Base-by-base conservation (phyloP, 2,888 invertebrate genomes). In the Leucania comma region DNA sequence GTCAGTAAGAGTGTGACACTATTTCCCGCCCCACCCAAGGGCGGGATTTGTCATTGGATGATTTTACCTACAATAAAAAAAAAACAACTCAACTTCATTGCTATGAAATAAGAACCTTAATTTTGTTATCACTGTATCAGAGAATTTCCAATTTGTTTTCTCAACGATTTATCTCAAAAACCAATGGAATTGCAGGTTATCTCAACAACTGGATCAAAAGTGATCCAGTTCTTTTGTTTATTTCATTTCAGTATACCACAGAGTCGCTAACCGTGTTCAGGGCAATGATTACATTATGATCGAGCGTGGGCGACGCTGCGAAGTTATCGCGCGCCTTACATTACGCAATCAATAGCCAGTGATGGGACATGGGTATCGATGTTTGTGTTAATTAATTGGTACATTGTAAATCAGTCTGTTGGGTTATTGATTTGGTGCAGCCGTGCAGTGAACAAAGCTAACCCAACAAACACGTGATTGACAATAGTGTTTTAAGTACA, bases 261-360 rank as follows among this genome's bases (percentile, higher is more conserved):
- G n/a, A 48, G n/a, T n/a, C 8, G 65, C 35, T 35, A 35, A 17
- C 59, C 42, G 56, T 59, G 62, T 71, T 71, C 58, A 63, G 50
- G 48, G 62, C 35, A 75, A 81, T 76, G 81, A 68, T 68, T 79
- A 76, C 51, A 82, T 84, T 87, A 85, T 80, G 77, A 86, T 85
- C 71, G 68, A 63, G 81, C 85, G 92, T 92, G 90, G 92, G 93
- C 90, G 90, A 87, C 90, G 91, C 90, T 82, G 91, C 82, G 80
- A 87, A 89, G 80, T 86, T 89, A 90, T 89, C 90, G 84, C 84
- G 75, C 71, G 78, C 70, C 74, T 24, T 65, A 79, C 82, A 80
- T 88, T 89, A 88, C 88, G 84, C 78, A 87, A 87, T 65, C 68
- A 53, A 71, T 46, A 29, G n/a, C 22, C 80, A 87, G 86, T 51